phyloP scores from a whole-genome alignment of 30 jellyfish, hydroid and myxozoan species.

The Aurelia sp. region DNA sequence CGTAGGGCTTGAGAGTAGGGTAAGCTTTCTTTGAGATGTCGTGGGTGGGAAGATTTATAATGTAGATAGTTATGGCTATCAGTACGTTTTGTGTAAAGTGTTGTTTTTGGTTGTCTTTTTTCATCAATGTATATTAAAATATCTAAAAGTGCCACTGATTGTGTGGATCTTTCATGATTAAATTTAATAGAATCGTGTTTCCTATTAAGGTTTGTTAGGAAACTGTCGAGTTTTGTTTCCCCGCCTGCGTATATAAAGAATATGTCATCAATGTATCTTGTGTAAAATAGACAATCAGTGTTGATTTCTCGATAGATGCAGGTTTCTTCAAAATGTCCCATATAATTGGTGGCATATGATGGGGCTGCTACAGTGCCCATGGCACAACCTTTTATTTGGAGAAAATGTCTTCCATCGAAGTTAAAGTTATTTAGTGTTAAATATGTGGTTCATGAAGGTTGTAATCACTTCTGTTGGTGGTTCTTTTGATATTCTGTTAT shows the following conservation, averaged over 20 bases:
- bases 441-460: conserved; percentile 9
- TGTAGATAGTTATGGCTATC: conserved; percentile 4
- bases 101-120: conserved; percentile 11
- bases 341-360: no score
- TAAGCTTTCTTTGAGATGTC: no score
- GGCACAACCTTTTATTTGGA: no score
- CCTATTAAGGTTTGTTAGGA: conserved; percentile 13
- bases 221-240: conserved; percentile 11
- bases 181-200: conserved; percentile 33
- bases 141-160: conserved; percentile 27
- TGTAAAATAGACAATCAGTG: conserved; percentile 8
- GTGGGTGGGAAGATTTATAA: conserved; percentile 29
- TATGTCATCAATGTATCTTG: conserved; percentile 54
- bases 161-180: background rate
- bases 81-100: conserved; percentile 16
- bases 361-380: no score
- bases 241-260: conserved; percentile 33
- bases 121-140: conserved; percentile 23
- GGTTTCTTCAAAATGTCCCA: no score
- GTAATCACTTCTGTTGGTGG: conserved; percentile 7
- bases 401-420: no score
- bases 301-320: conserved; percentile 1
- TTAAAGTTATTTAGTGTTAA: conserved; percentile 3
- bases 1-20: no score
- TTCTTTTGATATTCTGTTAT: background rate